phyloP scores from a whole-genome alignment of 2,113 vertebrate species.

The Dasyurus viverrinus region DNA sequence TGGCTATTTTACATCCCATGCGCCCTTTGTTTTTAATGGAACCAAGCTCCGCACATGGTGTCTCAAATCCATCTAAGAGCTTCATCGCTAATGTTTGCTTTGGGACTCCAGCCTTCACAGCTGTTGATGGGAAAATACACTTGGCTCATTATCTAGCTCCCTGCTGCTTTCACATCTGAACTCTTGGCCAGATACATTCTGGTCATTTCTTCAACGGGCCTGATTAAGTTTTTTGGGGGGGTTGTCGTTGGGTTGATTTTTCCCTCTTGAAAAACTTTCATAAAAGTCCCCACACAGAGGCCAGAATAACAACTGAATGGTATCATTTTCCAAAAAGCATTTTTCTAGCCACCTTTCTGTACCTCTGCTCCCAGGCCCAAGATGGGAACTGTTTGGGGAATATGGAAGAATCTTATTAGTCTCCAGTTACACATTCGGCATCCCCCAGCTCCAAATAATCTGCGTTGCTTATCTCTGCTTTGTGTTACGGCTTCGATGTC shows the following conservation, averaged over 20 bases:
- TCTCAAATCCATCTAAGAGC: background rate
- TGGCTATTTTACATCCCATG: background rate
- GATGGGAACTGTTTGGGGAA: background rate
- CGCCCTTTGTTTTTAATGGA: background rate
- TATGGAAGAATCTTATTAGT: background rate
- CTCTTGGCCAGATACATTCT: background rate
- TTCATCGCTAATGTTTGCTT: background rate
- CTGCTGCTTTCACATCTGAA: background rate
- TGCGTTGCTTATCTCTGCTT: background rate
- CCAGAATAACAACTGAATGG: background rate
- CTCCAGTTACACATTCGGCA: background rate
- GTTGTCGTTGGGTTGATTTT: background rate
- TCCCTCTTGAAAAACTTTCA: background rate
- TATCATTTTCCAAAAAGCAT: background rate
- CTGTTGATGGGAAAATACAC: constrained; percentile 1
- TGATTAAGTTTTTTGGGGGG: background rate
- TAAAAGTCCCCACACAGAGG: background rate
- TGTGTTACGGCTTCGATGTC: background rate
- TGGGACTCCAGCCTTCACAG: background rate
- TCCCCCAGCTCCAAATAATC: background rate
- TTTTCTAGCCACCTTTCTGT: background rate
- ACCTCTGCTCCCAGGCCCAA: background rate
- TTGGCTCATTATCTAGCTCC: background rate
- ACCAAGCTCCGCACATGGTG: background rate
- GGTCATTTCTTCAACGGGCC: background rate